These are phyloP conservation scores for Australoheros facetus DNA, from an alignment of 2,797 vertebrate genomes.

Conservation along the genomic window DNA sequence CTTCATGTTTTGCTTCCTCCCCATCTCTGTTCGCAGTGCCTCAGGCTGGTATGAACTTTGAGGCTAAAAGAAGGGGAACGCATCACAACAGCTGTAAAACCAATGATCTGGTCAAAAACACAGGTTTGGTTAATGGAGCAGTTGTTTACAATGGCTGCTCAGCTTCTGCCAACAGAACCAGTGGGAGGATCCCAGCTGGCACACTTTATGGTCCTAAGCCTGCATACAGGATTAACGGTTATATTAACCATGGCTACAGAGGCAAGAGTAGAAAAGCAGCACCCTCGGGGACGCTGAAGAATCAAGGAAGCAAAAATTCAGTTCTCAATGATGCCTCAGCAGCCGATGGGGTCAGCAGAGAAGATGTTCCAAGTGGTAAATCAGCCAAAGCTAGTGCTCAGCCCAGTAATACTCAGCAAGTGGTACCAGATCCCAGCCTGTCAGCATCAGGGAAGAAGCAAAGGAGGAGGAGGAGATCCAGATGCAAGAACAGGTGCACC, in stretches of 20 bases:
- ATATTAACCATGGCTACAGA: constrained; percentile 11
- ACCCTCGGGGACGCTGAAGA: neutral
- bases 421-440: neutral
- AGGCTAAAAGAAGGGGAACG: neutral
- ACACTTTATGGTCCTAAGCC: neutral
- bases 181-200: neutral
- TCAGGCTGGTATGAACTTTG: constrained; percentile 9
- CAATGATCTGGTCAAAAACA: neutral
- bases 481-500: constrained; percentile 29
- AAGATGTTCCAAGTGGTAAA: neutral
- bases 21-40: constrained; percentile 32
- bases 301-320: neutral
- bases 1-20: neutral
- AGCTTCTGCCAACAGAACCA: constrained; percentile 7
- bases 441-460: constrained; percentile 6
- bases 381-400: neutral
- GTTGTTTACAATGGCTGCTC: neutral
- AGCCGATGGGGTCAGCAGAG: neutral
- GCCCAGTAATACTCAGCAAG: neutral
- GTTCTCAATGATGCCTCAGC: neutral
- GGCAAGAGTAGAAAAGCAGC: neutral
- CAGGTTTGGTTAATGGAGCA: constrained; percentile 30
- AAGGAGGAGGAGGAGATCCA: constrained; percentile 16
- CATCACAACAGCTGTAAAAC: constrained; percentile 24
- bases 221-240: constrained; percentile 22